Evolutionary conservation across 2,113 vertebrate species (phyloP).

Genomic region (Cyprinodon brontotheroides): DNA sequence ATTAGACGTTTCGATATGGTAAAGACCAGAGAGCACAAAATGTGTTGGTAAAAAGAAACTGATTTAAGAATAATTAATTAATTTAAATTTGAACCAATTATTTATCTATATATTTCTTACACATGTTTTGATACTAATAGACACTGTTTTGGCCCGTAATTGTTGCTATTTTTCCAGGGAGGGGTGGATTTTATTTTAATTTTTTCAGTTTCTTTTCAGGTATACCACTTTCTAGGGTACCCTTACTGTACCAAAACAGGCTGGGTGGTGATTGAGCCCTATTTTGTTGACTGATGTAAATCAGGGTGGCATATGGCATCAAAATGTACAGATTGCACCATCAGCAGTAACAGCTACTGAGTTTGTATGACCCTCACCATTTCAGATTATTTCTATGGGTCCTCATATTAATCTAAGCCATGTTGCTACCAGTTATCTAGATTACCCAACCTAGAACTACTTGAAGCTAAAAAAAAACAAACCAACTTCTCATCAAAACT

Average conservation of each 20-base stretch:
- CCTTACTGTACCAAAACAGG: not conserved
- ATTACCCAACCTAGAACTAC: too few relatives aligned
- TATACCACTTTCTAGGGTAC: not conserved
- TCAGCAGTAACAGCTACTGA: not conserved
- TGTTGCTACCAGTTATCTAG: not conserved
- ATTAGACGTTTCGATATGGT: not conserved
- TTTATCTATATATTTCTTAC: too few relatives aligned
- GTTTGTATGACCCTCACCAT: not conserved
- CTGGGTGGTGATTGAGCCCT: not conserved
- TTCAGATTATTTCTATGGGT: not conserved
- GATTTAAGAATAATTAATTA: not conserved
- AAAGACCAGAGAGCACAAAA: not conserved
- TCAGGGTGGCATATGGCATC: not conserved
- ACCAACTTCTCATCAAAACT: not conserved
- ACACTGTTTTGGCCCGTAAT: not conserved
- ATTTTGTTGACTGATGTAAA: not conserved
- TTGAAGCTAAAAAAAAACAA: not conserved
- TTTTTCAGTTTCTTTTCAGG: not conserved
- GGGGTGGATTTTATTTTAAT: not conserved
- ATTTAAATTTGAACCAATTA: not conserved
- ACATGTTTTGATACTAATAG: not conserved
- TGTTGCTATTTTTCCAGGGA: not conserved
- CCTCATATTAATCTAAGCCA: not conserved
- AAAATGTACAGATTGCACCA: not conserved
- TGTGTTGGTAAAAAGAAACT: not conserved